These are phyloP conservation scores for Acanthis flammea DNA, from an alignment of 2,797 vertebrate species.

Conservation along the genomic window DNA sequence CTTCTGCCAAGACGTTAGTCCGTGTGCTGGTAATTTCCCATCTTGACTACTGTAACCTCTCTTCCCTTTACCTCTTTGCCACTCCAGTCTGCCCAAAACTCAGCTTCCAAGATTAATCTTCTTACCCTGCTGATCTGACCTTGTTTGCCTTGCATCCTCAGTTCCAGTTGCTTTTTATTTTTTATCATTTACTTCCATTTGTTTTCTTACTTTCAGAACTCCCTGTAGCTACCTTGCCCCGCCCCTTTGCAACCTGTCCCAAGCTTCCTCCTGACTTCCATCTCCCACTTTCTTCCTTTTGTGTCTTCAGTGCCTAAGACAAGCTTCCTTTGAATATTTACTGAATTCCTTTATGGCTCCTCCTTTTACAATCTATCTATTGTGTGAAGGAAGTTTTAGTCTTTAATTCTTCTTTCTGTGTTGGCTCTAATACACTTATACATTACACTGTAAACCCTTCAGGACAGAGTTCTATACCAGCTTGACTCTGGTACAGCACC, in stretches of 20 bases:
- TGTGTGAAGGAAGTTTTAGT: not conserved
- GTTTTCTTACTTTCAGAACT: not conserved
- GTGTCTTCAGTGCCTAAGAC: not conserved
- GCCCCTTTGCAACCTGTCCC: not conserved
- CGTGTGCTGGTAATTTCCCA: slow-evolving; percentile 72
- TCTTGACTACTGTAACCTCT: slow-evolving; percentile 70
- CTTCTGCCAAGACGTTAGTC: slow-evolving; percentile 74
- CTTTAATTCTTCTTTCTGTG: not conserved
- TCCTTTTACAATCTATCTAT: slow-evolving; percentile 6
- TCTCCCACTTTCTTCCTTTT: not conserved
- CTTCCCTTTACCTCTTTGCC: slow-evolving; percentile 35
- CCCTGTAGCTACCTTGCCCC: not conserved
- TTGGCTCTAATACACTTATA: not conserved
- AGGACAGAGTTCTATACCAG: slow-evolving; percentile 21
- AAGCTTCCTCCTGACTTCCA: not conserved
- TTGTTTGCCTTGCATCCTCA: slow-evolving; percentile 2
- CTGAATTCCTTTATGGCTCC: not conserved
- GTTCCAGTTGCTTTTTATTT: not conserved
- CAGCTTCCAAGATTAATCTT: slow-evolving; percentile 25
- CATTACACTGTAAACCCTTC: slow-evolving; percentile 1
- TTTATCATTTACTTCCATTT: not conserved
- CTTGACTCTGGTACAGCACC: not conserved
- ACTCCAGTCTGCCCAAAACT: slow-evolving; percentile 16
- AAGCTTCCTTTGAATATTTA: slow-evolving; percentile 9
- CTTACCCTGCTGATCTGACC: not conserved